Conservation (phyloP, 2,113 vertebrate species). For the Alectura lathami region DNA sequence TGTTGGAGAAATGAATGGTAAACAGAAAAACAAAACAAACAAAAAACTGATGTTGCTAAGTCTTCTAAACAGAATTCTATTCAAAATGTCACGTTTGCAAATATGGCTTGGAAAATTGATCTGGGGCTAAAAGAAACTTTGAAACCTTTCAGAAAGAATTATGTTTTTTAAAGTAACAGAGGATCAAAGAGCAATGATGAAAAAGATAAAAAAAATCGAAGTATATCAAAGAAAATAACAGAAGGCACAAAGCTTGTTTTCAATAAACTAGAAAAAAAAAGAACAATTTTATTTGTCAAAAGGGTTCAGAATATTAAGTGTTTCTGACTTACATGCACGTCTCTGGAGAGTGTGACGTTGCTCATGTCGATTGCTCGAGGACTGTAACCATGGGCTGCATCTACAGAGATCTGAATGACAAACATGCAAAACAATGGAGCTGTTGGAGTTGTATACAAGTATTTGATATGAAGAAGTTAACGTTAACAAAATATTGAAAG, state of each 20-base stretch:
- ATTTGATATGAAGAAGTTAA: neutral
- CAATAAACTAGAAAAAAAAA: neutral
- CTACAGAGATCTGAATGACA: conserved; percentile 84
- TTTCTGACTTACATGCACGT: conserved; percentile 86
- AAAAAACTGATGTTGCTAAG: neutral
- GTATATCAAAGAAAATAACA: neutral
- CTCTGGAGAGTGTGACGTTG: conserved; percentile 93
- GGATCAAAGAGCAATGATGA: neutral
- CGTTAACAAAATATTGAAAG: neutral
- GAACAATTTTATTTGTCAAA: neutral
- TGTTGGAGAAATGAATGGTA: neutral
- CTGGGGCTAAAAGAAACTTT: neutral
- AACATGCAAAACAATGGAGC: neutral
- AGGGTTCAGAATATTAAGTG: neutral
- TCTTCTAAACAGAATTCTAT: neutral
- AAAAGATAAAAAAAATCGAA: neutral
- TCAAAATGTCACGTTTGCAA: neutral
- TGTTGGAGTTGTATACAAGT: neutral
- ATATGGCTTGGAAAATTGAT: neutral
- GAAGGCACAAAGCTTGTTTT: neutral
- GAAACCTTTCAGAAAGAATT: neutral
- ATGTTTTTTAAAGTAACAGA: neutral
- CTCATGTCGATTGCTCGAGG: conserved; percentile 96
- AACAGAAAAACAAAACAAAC: neutral
- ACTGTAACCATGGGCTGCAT: conserved; percentile 86